A percentile compares a stretch with the other conserved stretches of the same genome.
phyloP scores from a whole-genome alignment of 2,113 vertebrate genomes.

The Paracanthobrama guichenoti region DNA sequence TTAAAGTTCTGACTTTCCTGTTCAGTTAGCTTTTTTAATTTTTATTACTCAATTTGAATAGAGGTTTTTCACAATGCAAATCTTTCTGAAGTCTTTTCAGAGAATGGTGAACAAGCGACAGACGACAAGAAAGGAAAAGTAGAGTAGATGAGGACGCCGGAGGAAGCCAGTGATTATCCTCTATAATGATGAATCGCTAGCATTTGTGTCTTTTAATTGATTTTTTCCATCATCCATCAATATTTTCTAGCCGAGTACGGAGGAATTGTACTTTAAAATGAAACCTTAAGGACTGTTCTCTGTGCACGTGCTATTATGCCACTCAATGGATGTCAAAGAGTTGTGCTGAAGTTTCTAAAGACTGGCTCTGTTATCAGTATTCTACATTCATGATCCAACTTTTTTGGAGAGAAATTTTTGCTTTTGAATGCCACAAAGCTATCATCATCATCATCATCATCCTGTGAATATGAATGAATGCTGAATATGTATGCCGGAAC shows the following conservation, averaged over 20 bases:
- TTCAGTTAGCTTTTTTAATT: too few relatives aligned
- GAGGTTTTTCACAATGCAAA: neutral
- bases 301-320: neutral
- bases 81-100: neutral
- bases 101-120: neutral
- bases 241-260: neutral
- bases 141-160: neutral
- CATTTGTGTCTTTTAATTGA: constrained; percentile 2
- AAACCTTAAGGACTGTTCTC: neutral
- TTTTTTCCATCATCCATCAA: neutral
- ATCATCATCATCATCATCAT: neutral
- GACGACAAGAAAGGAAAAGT: neutral
- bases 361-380: neutral
- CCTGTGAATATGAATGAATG: constrained; percentile 15
- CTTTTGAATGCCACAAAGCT: constrained; percentile 25
- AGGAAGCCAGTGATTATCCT: neutral
- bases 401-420: neutral
- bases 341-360: too few relatives aligned
- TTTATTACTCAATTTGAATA: neutral
- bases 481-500: neutral
- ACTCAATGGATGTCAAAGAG: neutral
- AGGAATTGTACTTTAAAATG: neutral
- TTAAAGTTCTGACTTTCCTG: neutral
- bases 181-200: neutral
- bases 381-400: neutral